Conservation (phyloP, 2,113 vertebrate species). For the Ictalurus furcatus region DNA sequence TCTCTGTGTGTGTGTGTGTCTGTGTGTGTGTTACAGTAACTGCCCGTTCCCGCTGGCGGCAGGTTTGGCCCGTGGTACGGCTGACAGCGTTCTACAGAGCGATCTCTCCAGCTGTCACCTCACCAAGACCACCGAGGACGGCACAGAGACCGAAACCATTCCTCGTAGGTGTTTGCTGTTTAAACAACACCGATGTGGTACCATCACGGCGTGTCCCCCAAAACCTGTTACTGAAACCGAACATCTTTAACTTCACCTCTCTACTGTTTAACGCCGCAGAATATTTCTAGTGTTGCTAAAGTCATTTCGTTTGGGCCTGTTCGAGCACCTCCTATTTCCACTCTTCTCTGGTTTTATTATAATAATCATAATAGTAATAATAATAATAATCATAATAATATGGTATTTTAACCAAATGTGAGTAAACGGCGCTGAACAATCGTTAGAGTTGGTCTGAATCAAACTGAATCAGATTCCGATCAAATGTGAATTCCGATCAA, state of each 20-base stretch:
- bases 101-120: constrained; percentile 86
- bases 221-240: background rate
- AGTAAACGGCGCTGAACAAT: no score
- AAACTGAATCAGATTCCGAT: no score
- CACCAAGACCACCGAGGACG: constrained; percentile 83
- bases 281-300: background rate
- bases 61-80: constrained; percentile 88
- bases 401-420: no score
- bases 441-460: no score
- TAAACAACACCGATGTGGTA: background rate
- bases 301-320: background rate
- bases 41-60: constrained; percentile 94
- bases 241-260: background rate
- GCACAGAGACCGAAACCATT: constrained; percentile 81
- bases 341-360: background rate
- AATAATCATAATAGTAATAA: background rate
- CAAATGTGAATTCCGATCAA: no score
- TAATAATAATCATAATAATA: no score
- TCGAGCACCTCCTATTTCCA: background rate
- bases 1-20: no score
- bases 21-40: constrained; percentile 76
- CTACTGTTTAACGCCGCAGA: background rate
- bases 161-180: constrained; percentile 79
- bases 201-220: background rate
- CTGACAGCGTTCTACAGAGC: constrained; percentile 87